A percentile compares a stretch with the other conserved stretches of the same genome.
Evolutionary conservation across 2,888 invertebrate species (phyloP).

Genomic region (Stenotaenia linearis): DNA sequence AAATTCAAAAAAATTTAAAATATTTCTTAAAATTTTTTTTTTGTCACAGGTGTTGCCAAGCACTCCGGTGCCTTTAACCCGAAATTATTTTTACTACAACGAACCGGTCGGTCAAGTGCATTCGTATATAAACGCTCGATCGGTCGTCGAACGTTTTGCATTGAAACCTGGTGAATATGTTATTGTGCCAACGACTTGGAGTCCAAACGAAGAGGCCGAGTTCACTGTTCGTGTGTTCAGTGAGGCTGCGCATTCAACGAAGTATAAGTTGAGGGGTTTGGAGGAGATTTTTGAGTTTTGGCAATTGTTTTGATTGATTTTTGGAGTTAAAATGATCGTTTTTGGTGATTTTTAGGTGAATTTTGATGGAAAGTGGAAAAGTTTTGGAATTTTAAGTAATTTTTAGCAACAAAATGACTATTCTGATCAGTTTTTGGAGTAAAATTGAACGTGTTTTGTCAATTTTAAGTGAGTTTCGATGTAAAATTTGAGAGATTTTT

Average conservation of each 20-base stretch:
- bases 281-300: no score
- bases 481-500: no score
- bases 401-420: no score
- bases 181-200: constrained; percentile 36
- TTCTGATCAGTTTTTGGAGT: no score
- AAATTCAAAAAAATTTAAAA: neutral
- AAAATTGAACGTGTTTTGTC: no score
- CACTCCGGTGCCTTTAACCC: constrained; percentile 39
- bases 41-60: neutral
- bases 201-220: constrained; percentile 32
- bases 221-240: constrained; percentile 33
- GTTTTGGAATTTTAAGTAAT: no score
- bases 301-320: no score
- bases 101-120: constrained; percentile 28
- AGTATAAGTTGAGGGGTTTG: neutral
- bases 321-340: no score
- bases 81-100: constrained; percentile 21
- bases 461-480: no score
- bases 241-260: constrained; percentile 29
- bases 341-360: no score
- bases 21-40: neutral
- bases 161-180: constrained; percentile 35
- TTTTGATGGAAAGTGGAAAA: no score
- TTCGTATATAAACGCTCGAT: constrained; percentile 32
- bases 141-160: constrained; percentile 32